These are phyloP conservation scores for Neoascia interrupta DNA, from an alignment of 2,888 invertebrate genomes.

Conservation along the genomic window DNA sequence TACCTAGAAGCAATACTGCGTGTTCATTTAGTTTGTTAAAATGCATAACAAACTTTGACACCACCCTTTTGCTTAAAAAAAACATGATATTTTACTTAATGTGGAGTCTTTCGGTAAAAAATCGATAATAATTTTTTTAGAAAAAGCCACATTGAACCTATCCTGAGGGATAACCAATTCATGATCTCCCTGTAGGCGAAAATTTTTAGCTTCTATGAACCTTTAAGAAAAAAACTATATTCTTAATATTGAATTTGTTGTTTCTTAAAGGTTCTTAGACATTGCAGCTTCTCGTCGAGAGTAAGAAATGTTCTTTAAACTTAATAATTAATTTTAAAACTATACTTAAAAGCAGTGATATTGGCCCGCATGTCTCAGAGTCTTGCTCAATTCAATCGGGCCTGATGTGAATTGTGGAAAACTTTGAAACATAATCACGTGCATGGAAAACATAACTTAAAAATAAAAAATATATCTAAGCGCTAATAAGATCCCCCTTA, in stretches of 20 bases:
- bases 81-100: background rate
- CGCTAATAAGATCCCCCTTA: too few relatives aligned
- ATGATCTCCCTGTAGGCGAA: background rate
- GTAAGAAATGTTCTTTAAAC: background rate
- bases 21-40: constrained; percentile 2
- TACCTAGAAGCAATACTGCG: background rate
- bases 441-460: background rate
- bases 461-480: background rate
- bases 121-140: constrained; percentile 8
- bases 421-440: constrained; percentile 40
- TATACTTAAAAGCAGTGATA: constrained; percentile 7
- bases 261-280: constrained; percentile 4
- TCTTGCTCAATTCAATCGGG: constrained; percentile 38
- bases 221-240: background rate
- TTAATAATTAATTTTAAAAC: too few relatives aligned
- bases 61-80: background rate
- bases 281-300: constrained; percentile 4
- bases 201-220: background rate
- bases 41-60: constrained; percentile 13
- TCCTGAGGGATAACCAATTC: background rate
- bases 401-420: constrained; percentile 26
- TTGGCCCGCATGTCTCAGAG: constrained; percentile 44
- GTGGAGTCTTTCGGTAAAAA: constrained; percentile 14
- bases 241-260: background rate
- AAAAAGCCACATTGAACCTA: constrained; percentile 1